A percentile compares a stretch with the other conserved stretches of the same genome.
Evolutionary conservation across 2,888 invertebrate species (phyloP).

Genomic region (Agrotis ipsilon): DNA sequence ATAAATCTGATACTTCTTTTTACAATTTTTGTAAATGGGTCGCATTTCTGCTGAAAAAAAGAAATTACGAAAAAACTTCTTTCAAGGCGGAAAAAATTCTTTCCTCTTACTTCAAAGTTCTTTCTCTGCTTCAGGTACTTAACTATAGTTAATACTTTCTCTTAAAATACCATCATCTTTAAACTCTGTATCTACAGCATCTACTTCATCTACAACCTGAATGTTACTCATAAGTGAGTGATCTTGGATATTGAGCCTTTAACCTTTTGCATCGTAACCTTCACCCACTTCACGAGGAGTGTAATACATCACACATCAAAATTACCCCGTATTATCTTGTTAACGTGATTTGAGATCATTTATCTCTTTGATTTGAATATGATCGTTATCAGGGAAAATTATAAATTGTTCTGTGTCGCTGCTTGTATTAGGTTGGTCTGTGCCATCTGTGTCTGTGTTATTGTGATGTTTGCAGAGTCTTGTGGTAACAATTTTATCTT

Average conservation of each 20-base stretch:
- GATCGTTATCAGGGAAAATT: conserved; percentile 56
- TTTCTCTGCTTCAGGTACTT: no score
- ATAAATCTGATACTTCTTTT: conserved; percentile 28
- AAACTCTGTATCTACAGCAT: background rate
- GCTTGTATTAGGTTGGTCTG: conserved; percentile 12
- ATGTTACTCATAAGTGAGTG: conserved; percentile 55
- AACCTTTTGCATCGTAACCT: conserved; percentile 65
- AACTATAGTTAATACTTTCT: background rate
- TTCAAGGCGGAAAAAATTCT: no score
- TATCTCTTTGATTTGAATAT: conserved; percentile 62
- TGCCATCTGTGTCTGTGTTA: conserved; percentile 6
- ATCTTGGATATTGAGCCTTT: conserved; percentile 60
- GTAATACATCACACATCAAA: conserved; percentile 67
- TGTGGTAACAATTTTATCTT: background rate
- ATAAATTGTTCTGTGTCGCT: conserved; percentile 30
- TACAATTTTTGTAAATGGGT: conserved; percentile 14
- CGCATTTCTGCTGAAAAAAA: background rate
- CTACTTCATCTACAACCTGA: conserved; percentile 4
- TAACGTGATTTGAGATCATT: conserved; percentile 61
- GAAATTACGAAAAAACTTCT: no score
- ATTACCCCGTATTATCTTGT: conserved; percentile 69
- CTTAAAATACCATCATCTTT: background rate
- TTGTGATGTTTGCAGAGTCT: background rate
- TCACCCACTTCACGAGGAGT: conserved; percentile 64
- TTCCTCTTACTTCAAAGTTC: no score